These are phyloP conservation scores for Garra rufa DNA, from an alignment of 2,113 vertebrate genomes.

Conservation along the genomic window DNA sequence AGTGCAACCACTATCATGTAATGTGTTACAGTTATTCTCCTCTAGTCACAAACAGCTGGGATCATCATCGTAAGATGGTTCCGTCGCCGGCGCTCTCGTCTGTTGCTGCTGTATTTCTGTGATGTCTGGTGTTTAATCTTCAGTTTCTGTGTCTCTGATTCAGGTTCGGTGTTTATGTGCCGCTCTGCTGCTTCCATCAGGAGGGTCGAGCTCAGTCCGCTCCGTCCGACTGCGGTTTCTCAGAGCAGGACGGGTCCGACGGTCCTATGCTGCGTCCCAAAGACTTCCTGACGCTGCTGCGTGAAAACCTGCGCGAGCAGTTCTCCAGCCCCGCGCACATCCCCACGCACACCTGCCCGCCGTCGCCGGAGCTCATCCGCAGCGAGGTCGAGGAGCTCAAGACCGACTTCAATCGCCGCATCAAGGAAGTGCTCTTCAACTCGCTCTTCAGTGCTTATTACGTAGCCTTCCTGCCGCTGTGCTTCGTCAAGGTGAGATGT, in stretches of 20 bases:
- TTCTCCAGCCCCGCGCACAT: slow-evolving; percentile 86
- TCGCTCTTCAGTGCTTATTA: slow-evolving; percentile 99
- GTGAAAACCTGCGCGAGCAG: slow-evolving; percentile 93
- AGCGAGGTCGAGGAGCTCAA: slow-evolving; percentile 96
- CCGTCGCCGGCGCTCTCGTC: no score
- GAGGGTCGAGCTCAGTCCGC: slow-evolving; percentile 84
- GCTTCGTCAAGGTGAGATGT: slow-evolving; percentile 92
- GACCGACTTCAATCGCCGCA: slow-evolving; percentile 96
- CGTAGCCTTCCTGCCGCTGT: slow-evolving; percentile 94
- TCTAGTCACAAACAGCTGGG: no score
- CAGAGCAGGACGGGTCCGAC: slow-evolving; percentile 83
- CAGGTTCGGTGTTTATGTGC: slow-evolving; percentile 97
- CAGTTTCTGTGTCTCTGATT: neutral
- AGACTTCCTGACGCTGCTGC: slow-evolving; percentile 90
- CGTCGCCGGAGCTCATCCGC: slow-evolving; percentile 94
- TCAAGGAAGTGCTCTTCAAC: slow-evolving; percentile 99
- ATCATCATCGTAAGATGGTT: no score
- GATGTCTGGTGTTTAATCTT: neutral
- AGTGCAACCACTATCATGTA: no score
- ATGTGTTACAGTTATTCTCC: no score
- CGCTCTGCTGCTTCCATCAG: slow-evolving; percentile 97
- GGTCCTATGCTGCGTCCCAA: slow-evolving; percentile 84
- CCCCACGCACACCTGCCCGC: slow-evolving; percentile 93
- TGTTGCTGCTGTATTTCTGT: neutral
- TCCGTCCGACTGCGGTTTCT: slow-evolving; percentile 83